Base-by-base conservation (phyloP, 2,113 vertebrate genomes). In the Megaceryle torquata region DNA sequence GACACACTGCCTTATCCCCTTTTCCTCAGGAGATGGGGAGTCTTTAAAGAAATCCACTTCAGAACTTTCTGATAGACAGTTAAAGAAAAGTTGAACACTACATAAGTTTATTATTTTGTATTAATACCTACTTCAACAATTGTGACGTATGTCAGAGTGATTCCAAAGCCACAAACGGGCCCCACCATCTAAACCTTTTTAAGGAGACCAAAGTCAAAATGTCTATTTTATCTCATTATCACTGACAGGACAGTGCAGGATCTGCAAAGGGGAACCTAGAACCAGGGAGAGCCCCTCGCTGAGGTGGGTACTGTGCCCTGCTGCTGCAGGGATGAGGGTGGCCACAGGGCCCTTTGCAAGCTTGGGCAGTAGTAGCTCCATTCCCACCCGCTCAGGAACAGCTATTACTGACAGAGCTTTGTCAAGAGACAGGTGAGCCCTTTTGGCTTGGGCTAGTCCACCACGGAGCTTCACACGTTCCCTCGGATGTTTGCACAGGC, bases 41-140 rank as follows among this genome's bases (percentile, higher is more conserved):
- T 98, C 98, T 98, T 98, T 98, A 98, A 98, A 98, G 98, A 98
- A 98, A 98, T 96, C 96, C 96, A 98, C 98, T 98, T 98, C 97
- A 98, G 97, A 98, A 98, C 98, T 98, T 98, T 94, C 84, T 98
- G 98, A 98, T 2, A 95, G 98, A 97, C 97, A 98, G 98, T 95
- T 96, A 92, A 93, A 96, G 98, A 96, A 97, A 98, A 98, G 96
- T 96, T 96, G 96, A 98, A 95, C 94, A 46, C 94, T 79, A 87
- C 94, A 97, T 83, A 96, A 77, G 97, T 97, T 97, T 93, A 97
- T 95, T 97, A 97, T 97, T 98, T 95, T 78, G 67, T 94, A 81
- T 97, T 97, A 97, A 97, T 94, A 90, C 89, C 44, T 75, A 77
- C 89, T 96, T 95, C 94, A 97, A 97, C 92, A 94, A 87, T 94